Evolutionary conservation across 2,113 vertebrate species (phyloP), one percentile per base, ranked within the genome.

Genomic region (Alethe castanea): DNA sequence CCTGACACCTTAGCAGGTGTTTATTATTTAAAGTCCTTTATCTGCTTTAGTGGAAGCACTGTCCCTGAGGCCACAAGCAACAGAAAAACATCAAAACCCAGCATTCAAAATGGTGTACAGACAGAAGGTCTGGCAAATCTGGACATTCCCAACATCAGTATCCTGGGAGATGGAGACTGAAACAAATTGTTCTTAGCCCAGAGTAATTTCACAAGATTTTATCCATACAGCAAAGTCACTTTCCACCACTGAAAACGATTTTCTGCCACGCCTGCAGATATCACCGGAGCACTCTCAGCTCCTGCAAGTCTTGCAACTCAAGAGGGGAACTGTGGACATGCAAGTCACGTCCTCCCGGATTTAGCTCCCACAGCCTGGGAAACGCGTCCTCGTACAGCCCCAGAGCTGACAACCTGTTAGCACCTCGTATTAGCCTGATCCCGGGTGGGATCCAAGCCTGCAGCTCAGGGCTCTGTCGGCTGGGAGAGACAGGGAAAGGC

Each of bases 201-300:
- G 70, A 65, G 94, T 89, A 86, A 91, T 92, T 95, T 91, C 87
- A 59, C 81, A 25, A 91, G 89, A 79, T 94, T 95, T 97, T 95
- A 92, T 90, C 95, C 89, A 28, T 5, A 23, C 74, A 85, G 91
- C 93, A 89, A 89, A 95, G 91, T 88, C 89, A 85, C 94, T 91
- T 95, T 47, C 81, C 59, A 38, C 61, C 74, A 35, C 57, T 0
- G 26, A 60, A 81, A 92, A 92, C 77, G 50, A 94, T 95, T 95
- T 95, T 79, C 88, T 91, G 93, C 93, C 93, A 61, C 59, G 91
- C 50, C 74, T 67, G 88, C 91, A 91, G 91, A 84, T 84, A 94
- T 42, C 53, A 12, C 81, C 81, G 45, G 47, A 76, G 70, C 61
- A 12, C 59, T 14, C 78, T 47, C 81, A 25, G 87, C 78, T 60